Evolutionary conservation across 2,888 invertebrate genomes (phyloP).

Genomic region (Ectemnius cavifrons): DNA sequence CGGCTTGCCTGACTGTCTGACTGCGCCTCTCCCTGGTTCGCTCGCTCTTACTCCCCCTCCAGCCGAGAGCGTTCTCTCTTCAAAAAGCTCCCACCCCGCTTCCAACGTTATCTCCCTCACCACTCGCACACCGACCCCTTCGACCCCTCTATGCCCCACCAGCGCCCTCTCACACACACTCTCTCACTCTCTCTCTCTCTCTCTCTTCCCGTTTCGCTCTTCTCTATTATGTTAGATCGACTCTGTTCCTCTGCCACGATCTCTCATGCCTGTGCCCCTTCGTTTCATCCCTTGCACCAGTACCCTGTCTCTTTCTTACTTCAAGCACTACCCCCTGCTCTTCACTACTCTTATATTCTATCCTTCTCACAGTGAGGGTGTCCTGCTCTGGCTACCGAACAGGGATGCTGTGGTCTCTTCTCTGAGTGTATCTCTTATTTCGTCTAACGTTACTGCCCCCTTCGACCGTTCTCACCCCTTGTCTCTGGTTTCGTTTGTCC

Average conservation of each 20-base stretch:
- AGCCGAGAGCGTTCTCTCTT: conserved; percentile 58
- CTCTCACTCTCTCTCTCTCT: conserved; percentile 42
- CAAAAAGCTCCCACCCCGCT: conserved; percentile 57
- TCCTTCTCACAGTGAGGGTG: conserved; percentile 10
- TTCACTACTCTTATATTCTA: conserved; percentile 11
- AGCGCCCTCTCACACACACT: conserved; percentile 25
- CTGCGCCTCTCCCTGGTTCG: conserved; percentile 72
- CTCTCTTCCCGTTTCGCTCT: conserved; percentile 27
- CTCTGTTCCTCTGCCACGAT: conserved; percentile 34
- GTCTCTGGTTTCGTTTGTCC: too few relatives aligned
- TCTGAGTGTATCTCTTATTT: too few relatives aligned
- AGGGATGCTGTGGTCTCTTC: neutral
- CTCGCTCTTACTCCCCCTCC: conserved; percentile 65
- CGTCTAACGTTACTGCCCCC: too few relatives aligned
- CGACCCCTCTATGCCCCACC: conserved; percentile 18
- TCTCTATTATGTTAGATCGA: conserved; percentile 16
- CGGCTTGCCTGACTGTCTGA: conserved; percentile 75
- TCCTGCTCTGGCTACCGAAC: neutral
- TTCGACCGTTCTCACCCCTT: too few relatives aligned
- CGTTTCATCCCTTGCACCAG: conserved; percentile 32
- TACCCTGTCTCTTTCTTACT: conserved; percentile 11
- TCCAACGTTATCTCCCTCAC: conserved; percentile 52
- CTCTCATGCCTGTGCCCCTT: conserved; percentile 34
- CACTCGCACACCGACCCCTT: conserved; percentile 56
- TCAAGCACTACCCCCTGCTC: conserved; percentile 10